phyloP scores from a whole-genome alignment of 2,113 vertebrate species.

The Anarrhichthys ocellatus region DNA sequence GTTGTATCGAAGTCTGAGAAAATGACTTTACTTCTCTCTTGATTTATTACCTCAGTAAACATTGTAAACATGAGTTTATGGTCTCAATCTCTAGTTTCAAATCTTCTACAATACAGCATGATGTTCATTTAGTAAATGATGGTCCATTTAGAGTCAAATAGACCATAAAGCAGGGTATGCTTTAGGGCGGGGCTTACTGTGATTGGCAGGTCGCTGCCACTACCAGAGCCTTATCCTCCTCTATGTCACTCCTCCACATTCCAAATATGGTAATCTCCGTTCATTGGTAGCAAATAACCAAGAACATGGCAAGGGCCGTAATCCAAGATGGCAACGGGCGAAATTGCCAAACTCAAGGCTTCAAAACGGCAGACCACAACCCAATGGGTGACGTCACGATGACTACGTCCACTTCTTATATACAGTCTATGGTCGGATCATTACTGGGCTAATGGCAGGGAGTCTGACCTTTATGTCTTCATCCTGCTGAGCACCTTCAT shows the following conservation, averaged over 20 bases:
- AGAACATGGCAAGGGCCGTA: neutral
- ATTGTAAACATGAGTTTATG: too few species aligned
- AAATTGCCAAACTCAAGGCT: neutral
- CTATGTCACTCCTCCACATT: neutral
- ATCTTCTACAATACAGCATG: too few species aligned
- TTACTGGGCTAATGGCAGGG: neutral
- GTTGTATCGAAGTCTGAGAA: too few species aligned
- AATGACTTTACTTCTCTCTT: too few species aligned
- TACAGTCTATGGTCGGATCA: neutral
- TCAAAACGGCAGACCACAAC: neutral
- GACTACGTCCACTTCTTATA: neutral
- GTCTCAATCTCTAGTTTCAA: too few species aligned
- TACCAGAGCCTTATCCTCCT: neutral
- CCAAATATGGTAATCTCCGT: neutral
- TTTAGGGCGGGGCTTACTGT: too few species aligned
- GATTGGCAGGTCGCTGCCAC: neutral
- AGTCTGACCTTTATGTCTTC: neutral
- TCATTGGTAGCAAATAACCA: neutral
- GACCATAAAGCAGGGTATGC: too few species aligned
- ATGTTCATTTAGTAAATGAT: too few species aligned
- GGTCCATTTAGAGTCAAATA: too few species aligned
- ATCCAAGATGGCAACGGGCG: neutral
- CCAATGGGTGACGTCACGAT: neutral
- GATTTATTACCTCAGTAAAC: too few species aligned
- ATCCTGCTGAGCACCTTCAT: neutral